A percentile compares a stretch with the other conserved stretches of the same genome.
phyloP scores from a whole-genome alignment of 1,140 invertebrate species.

The Atopsyche davidsoni region DNA sequence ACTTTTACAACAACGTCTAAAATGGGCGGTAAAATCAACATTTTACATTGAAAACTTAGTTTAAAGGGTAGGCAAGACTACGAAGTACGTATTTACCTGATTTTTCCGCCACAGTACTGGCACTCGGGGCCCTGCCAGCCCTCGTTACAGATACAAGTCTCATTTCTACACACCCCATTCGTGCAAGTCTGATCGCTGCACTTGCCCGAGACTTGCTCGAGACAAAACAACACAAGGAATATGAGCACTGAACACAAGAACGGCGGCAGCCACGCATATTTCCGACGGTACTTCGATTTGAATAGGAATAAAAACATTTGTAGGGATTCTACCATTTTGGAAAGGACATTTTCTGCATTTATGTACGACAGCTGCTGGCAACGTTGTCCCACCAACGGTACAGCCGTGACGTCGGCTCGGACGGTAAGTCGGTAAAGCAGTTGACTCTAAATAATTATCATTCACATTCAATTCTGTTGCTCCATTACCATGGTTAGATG shows the following conservation, averaged over 20 bases:
- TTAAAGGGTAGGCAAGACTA: slow-evolving; percentile 1
- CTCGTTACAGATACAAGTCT: slow-evolving; percentile 78
- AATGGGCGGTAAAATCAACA: slow-evolving; percentile 10
- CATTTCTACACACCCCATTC: slow-evolving; percentile 65
- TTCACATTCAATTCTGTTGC: too few species aligned
- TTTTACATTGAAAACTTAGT: too few species aligned
- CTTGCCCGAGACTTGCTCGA: slow-evolving; percentile 42
- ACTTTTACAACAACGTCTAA: slow-evolving; percentile 16
- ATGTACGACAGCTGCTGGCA: slow-evolving; percentile 21
- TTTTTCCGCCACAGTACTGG: slow-evolving; percentile 86
- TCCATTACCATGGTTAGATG: too few species aligned
- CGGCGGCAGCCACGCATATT: slow-evolving; percentile 52
- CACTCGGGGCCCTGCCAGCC: slow-evolving; percentile 86
- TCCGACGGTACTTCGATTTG: slow-evolving; percentile 76
- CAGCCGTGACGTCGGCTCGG: slow-evolving; percentile 15
- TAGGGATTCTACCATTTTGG: slow-evolving; percentile 68
- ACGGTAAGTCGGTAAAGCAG: too few species aligned
- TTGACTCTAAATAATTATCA: too few species aligned
- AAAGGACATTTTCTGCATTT: slow-evolving; percentile 46
- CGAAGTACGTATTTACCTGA: slow-evolving; percentile 62
- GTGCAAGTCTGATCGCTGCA: slow-evolving; percentile 48
- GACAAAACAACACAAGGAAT: slow-evolving; percentile 48
- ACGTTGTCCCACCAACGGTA: slow-evolving; percentile 15
- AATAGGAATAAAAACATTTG: slow-evolving; percentile 81
- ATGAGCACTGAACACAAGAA: slow-evolving; percentile 48